Conservation (phyloP, 1,140 invertebrate species). For the Caerostris extrusa region DNA sequence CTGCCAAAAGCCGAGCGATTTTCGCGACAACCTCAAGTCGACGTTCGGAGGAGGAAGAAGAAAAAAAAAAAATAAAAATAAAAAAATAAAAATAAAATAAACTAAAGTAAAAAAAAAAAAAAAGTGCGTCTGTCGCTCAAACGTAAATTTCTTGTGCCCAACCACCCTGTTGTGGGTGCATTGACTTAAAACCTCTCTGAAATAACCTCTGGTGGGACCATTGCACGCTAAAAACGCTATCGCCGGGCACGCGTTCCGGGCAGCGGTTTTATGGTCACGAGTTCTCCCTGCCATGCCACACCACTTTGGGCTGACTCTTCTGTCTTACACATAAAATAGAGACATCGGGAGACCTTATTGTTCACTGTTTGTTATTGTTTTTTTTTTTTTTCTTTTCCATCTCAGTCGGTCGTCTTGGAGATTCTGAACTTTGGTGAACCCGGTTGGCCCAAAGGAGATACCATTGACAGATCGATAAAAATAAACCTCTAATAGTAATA, state of each 20-base stretch:
- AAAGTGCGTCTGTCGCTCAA: not conserved
- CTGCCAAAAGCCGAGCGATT: conserved; percentile 39
- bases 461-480: too few relatives aligned
- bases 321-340: not conserved
- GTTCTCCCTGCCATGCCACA: not conserved
- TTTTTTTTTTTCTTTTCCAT: not conserved
- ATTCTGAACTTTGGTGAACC: not conserved
- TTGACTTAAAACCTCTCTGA: conserved; percentile 39
- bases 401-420: not conserved
- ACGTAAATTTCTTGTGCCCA: conserved; percentile 56
- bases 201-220: conserved; percentile 57
- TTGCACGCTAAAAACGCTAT: conserved; percentile 66
- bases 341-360: not conserved
- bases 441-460: not conserved
- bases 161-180: conserved; percentile 31
- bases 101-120: not conserved
- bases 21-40: not conserved
- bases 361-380: not conserved
- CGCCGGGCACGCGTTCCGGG: not conserved
- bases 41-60: not conserved
- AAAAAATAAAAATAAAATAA: not conserved
- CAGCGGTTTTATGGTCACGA: conserved; percentile 3
- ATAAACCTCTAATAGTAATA: too few relatives aligned
- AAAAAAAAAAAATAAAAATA: not conserved
- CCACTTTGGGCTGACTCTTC: not conserved